Conservation (phyloP, 2,113 vertebrate species). For the Limnothrissa miodon region DNA sequence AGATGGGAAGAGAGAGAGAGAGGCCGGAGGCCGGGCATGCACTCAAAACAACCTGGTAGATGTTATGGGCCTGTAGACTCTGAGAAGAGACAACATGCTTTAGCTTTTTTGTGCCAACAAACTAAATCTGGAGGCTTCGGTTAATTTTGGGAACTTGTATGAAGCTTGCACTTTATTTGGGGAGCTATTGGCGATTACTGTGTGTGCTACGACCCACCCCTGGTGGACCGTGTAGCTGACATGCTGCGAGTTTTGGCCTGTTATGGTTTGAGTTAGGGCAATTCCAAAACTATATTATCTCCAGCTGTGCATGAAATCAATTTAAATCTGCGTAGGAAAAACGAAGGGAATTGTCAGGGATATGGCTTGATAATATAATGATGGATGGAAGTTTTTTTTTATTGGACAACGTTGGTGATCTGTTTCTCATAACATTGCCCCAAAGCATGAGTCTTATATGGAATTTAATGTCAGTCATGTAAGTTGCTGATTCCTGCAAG, state of each 20-base stretch:
- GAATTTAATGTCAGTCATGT: constrained; percentile 12
- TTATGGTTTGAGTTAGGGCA: constrained; percentile 47
- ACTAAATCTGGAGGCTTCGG: constrained; percentile 57
- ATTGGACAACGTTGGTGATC: constrained; percentile 24
- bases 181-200: constrained; percentile 61
- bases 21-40: constrained; percentile 46
- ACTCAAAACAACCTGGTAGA: constrained; percentile 34
- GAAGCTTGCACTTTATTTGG: constrained; percentile 56
- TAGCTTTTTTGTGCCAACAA: constrained; percentile 53
- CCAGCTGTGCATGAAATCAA: constrained; percentile 62
- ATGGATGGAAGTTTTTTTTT: constrained; percentile 18
- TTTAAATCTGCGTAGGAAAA: constrained; percentile 56
- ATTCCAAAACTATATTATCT: constrained; percentile 54
- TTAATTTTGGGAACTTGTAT: constrained; percentile 61
- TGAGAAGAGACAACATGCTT: constrained; percentile 54
- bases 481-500: neutral
- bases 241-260: constrained; percentile 47
- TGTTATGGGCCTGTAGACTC: constrained; percentile 54
- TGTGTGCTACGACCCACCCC: constrained; percentile 36
- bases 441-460: constrained; percentile 14
- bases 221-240: constrained; percentile 49
- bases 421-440: constrained; percentile 25
- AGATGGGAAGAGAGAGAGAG: neutral
- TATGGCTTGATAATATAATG: constrained; percentile 29
- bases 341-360: constrained; percentile 40